Evolutionary conservation across 2,888 invertebrate genomes (phyloP), one percentile per base, ranked within the genome.

Genomic region (Corbicula japonica): DNA sequence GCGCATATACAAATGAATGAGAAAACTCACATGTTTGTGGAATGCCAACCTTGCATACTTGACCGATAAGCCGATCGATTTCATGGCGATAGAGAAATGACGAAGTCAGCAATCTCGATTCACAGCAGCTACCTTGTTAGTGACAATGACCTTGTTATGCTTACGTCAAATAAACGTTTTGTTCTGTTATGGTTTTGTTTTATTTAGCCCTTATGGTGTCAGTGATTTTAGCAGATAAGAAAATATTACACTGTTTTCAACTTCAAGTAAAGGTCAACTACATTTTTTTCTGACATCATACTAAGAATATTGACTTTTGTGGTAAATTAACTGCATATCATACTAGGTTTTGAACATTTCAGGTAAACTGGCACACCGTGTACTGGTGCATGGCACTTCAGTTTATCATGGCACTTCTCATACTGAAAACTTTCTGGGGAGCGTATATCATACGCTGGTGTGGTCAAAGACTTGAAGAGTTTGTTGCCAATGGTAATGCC

Each of bases 301-400:
- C 5, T 23, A 41, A 41, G 41, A 10, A 41, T 41, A 41, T 18
- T 12, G 10, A 41, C 10, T 41, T n/a, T n/a, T n/a, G n/a, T n/a
- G n/a, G 41, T 41, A 41, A 41, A 41, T 41, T 41, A 18, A 41
- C 41, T 12, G 10, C 10, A 41, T 12, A 41, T 41, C 10, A 48
- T 18, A 8, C 10, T 48, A 6, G 10, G 6, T 21, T 18, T 18
- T 6, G 21, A 48, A 26, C 32, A 54, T 28, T 63, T 28, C 70
- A 94, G 93, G 91, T 94, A 18, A 89, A 89, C 70, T 94, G 98
- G 98, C 95, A 96, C 8, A 96, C 96, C 0, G 96, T 98, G 0
- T 91, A 96, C 34, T 95, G 96, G 90, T 98, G 98, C 0, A 93
- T 98, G 21, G 94, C 96, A 0, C 94, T 98, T 6, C 98, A 99